Percentiles rank a stretch among this genome's conserved stretches.
phyloP scores from a whole-genome alignment of 2,888 invertebrate genomes.

The Boloria euphrosyne region DNA sequence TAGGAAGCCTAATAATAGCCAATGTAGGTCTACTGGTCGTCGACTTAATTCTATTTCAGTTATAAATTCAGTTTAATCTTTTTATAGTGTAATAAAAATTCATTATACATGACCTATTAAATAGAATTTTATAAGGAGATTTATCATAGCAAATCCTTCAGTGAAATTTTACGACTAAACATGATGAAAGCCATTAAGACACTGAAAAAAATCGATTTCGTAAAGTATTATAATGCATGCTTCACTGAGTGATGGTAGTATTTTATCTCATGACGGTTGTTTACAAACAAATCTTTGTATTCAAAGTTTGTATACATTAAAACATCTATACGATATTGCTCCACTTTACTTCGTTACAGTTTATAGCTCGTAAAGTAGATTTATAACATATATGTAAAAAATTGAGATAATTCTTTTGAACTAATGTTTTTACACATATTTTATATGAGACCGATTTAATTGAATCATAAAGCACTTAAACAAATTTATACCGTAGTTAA shows the following conservation, averaged over 20 bases:
- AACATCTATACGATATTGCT: conserved; percentile 32
- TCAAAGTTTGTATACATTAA: conserved; percentile 34
- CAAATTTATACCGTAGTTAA: conserved; percentile 53
- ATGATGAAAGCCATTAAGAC: conserved; percentile 13
- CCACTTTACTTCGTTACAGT: conserved; percentile 21
- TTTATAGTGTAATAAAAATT: conserved; percentile 50
- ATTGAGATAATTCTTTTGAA: too few species aligned
- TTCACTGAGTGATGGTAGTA: conserved; percentile 37
- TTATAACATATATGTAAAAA: too few species aligned
- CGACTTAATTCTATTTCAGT: conserved; percentile 45
- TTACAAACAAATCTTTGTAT: conserved; percentile 29
- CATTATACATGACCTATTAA: conserved; percentile 11
- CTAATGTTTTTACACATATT: not conserved
- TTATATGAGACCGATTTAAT: conserved; percentile 48
- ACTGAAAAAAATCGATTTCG: conserved; percentile 7
- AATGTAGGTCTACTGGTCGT: conserved; percentile 52
- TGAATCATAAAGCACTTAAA: conserved; percentile 58
- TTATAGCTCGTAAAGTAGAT: conserved; percentile 8
- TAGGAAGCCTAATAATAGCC: conserved; percentile 59
- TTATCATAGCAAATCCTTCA: conserved; percentile 4
- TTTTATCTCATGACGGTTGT: conserved; percentile 23
- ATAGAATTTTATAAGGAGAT: conserved; percentile 9
- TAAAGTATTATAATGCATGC: conserved; percentile 4
- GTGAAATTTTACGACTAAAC: conserved; percentile 5
- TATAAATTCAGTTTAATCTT: conserved; percentile 43